Percentiles rank a stretch among this genome's conserved stretches.
These are phyloP conservation scores for Scopus umbretta DNA, from an alignment of 2,113 vertebrate species.

Conservation along the genomic window DNA sequence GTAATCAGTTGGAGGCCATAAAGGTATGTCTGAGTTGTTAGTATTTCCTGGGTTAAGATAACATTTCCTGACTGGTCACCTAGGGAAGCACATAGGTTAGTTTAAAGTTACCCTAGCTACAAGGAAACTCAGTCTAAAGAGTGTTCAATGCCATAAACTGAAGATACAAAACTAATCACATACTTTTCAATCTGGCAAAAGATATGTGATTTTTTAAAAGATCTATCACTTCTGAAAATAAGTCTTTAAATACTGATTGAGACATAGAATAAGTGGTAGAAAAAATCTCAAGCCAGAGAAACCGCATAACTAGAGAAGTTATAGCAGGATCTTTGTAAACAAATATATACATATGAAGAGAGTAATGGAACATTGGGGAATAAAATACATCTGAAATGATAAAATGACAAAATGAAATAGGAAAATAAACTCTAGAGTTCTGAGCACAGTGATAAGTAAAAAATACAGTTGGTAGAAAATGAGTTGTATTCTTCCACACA, in stretches of 20 bases:
- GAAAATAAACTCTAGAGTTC: not conserved
- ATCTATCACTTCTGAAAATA: not conserved
- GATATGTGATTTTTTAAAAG: not conserved
- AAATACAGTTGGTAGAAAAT: not conserved
- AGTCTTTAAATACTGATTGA: not conserved
- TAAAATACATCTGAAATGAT: not conserved
- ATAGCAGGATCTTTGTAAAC: not conserved
- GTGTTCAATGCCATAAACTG: not conserved
- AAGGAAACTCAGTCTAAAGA: not conserved
- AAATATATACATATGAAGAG: not conserved
- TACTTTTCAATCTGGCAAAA: not conserved
- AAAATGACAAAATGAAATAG: not conserved
- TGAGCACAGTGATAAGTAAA: not conserved
- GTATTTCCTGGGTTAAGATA: not conserved
- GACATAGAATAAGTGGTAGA: not conserved
- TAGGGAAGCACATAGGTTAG: not conserved
- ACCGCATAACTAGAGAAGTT: not conserved
- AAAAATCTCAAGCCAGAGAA: not conserved
- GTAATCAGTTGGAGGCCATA: not conserved
- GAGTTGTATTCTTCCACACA: not conserved
- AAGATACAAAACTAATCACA: not conserved
- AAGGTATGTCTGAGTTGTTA: not conserved
- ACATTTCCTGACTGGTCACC: not conserved
- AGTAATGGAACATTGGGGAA: not conserved
- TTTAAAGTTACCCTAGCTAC: not conserved